Base-by-base conservation (phyloP, 2,888 invertebrate species). In the Acanthococcus lagerstroemiae region DNA sequence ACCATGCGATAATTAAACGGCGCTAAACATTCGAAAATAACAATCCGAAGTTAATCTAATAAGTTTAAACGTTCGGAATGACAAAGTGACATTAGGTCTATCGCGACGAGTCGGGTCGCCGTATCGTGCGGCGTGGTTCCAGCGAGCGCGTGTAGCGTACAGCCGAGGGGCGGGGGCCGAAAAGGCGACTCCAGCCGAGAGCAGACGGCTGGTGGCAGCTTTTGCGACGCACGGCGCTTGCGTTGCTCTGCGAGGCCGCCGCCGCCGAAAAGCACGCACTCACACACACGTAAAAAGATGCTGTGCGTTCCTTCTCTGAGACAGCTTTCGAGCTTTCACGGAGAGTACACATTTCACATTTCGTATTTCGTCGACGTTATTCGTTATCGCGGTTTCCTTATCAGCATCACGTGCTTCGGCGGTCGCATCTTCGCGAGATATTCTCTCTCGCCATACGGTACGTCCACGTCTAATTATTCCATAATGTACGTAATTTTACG, bases 31-130 rank as follows among this genome's bases (percentile, higher is more conserved):
- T 63, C 50, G 54, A 63, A 63, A 63, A 63, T 63, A 63, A 63
- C 63, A 63, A 63, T 63, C 37, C 52, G 44, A 54, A 63, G 63
- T 63, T 63, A 63, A 63, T 63, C 63, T 63, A 63, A 63, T 63
- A 52, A 63, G 63, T 63, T 63, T 63, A 63, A 63, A 63, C 54
- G 63, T 37, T 63, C 63, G 37, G 52, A 63, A 54, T 63, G 63
- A 63, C 63, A 63, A 44, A 63, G 63, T 63, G 63, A 63, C 63
- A 63, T 54, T 54, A 63, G 54, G 52, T 63, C 63, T 52, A 61
- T 45, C 46, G 24, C 45, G 58, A 37, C 37, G 37, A n/a, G n/a
- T 15, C 12, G 58, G 58, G 58, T 25, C 26, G 58, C 44, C n/a
- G n/a, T n/a, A n/a, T n/a, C n/a, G n/a, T n/a, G n/a, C n/a, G n/a